Conservation (phyloP, 2,888 invertebrate genomes). For the Pandemis corylana region DNA sequence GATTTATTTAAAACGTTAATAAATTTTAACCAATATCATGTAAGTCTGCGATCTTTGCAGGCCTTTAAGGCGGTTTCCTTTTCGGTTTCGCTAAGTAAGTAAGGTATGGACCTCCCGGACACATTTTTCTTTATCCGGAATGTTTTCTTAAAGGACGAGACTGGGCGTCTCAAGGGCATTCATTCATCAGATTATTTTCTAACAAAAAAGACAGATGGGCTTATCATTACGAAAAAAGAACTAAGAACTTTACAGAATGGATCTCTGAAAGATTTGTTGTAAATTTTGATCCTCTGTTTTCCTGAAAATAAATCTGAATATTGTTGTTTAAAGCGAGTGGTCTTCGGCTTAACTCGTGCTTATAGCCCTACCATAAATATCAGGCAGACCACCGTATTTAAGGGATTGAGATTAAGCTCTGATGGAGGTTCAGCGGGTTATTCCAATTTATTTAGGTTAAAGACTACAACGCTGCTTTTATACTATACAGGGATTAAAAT, state of each 20-base stretch:
- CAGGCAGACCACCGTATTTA: conserved; percentile 77
- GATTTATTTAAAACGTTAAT: neutral
- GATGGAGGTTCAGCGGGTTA: conserved; percentile 74
- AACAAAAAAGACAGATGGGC: conserved; percentile 62
- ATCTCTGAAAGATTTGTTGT: conserved; percentile 24
- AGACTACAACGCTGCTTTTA: conserved; percentile 27
- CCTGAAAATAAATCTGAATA: conserved; percentile 35
- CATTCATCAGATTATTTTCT: conserved; percentile 75
- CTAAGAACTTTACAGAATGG: conserved; percentile 50
- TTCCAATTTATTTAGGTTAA: conserved; percentile 42
- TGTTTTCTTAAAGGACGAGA: conserved; percentile 72
- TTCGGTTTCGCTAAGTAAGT: conserved; percentile 60
- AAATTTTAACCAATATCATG: neutral
- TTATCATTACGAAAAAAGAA: conserved; percentile 63
- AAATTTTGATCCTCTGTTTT: conserved; percentile 20
- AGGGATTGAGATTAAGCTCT: conserved; percentile 78
- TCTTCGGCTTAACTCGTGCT: conserved; percentile 71
- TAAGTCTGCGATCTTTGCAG: conserved; percentile 51
- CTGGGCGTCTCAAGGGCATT: conserved; percentile 73
- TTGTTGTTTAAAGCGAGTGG: conserved; percentile 55
- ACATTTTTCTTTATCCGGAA: conserved; percentile 74
- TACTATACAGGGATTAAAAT: conserved; percentile 20
- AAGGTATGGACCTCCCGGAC: conserved; percentile 50
- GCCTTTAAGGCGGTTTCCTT: conserved; percentile 69
- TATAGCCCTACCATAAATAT: conserved; percentile 82